Evolutionary conservation across 2,888 invertebrate species (phyloP).

Genomic region (Meghimatium bilineatum): DNA sequence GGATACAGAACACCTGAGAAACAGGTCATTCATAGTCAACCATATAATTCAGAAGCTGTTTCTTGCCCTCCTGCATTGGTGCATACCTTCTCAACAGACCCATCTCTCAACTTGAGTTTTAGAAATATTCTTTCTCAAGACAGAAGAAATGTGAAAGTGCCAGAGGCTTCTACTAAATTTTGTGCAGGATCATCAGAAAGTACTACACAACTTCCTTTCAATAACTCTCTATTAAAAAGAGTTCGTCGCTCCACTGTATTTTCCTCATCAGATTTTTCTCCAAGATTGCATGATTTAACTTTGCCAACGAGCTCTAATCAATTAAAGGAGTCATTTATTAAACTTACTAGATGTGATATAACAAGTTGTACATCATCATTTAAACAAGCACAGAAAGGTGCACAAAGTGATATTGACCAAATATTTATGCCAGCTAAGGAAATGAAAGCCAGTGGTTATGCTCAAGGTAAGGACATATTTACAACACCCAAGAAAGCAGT

Average conservation of each 20-base stretch:
- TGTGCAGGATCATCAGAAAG: background rate
- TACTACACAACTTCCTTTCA: background rate
- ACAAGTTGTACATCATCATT: background rate
- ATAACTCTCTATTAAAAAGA: background rate
- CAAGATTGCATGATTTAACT: background rate
- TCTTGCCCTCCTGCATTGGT: conserved; percentile 36
- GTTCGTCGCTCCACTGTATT: background rate
- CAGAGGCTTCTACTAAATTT: background rate
- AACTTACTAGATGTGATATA: background rate
- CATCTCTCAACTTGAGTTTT: conserved; percentile 21
- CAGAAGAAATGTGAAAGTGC: background rate
- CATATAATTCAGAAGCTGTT: conserved; percentile 6
- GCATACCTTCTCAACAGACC: background rate
- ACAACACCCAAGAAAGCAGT: conserved; percentile 4
- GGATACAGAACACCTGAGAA: conserved; percentile 45
- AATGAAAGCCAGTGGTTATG: background rate
- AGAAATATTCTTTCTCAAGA: conserved; percentile 26
- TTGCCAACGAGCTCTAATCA: background rate
- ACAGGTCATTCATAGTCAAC: background rate
- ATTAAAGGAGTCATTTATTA: too few relatives aligned
- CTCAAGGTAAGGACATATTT: background rate
- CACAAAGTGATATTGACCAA: conserved; percentile 10
- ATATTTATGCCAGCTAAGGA: background rate
- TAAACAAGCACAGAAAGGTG: background rate
- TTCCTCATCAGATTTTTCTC: background rate